phyloP scores from a whole-genome alignment of 1,140 invertebrate genomes.

The Formica exsecta region DNA sequence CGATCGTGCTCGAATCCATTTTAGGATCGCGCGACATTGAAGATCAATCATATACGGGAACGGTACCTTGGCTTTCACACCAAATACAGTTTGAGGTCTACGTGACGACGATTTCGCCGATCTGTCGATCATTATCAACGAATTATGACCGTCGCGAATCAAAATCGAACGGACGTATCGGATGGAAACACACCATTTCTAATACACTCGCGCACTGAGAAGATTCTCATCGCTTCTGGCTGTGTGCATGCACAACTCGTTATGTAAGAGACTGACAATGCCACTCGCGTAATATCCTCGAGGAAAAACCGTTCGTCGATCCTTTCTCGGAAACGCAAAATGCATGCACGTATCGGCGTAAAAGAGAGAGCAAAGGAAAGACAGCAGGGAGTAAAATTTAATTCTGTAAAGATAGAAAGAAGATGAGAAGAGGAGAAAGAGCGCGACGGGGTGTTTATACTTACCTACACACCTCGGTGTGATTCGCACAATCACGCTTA shows the following conservation, averaged over 20 bases:
- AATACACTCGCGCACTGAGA: constrained; percentile 60
- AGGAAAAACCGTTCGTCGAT: constrained; percentile 64
- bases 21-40: constrained; percentile 45
- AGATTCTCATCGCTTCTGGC: constrained; percentile 76
- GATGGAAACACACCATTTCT: constrained; percentile 38
- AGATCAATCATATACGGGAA: constrained; percentile 28
- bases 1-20: constrained; percentile 23
- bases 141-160: background rate
- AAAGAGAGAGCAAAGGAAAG: constrained; percentile 24
- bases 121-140: constrained; percentile 8
- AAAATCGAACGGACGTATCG: background rate
- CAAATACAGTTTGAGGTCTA: constrained; percentile 32
- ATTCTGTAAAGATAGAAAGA: background rate
- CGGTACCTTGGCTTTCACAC: constrained; percentile 48
- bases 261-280: constrained; percentile 75
- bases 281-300: constrained; percentile 74
- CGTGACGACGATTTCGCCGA: background rate
- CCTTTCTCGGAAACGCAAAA: constrained; percentile 48
- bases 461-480: constrained; percentile 59
- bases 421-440: background rate
- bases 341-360: background rate
- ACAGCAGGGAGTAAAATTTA: constrained; percentile 7
- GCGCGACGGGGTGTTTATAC: constrained; percentile 51
- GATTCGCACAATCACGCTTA: background rate
- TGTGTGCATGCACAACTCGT: constrained; percentile 45